Evolutionary conservation across 2,113 vertebrate species (phyloP), one percentile per base, ranked within the genome.

Genomic region (Toxotes jaculatrix): DNA sequence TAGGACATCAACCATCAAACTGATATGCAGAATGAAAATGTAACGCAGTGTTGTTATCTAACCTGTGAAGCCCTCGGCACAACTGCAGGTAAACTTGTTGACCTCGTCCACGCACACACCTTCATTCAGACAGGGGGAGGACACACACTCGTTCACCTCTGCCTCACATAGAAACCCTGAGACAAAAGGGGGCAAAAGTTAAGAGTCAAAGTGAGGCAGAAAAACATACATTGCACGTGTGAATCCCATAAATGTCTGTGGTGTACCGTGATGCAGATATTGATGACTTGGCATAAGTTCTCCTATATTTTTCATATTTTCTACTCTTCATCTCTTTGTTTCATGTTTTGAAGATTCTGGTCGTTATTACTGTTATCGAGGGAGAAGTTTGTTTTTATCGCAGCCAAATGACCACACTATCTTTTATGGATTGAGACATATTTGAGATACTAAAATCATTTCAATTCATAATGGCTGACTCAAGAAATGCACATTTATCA

Each of bases 91-190:
- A 80, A 97, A 99, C 62, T 88, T 75, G n/a, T 96, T 96, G 77
- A 97, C 92, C 32, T 94, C 93, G 76, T 99, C 98, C 66, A 96
- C 80, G 32, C 98, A 99, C 7, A 91, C 93, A 0, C 95, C 98
- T 87, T 97, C 95, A 69, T 98, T 98, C 64, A 97, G 89, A 88
- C 98, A 99, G 0, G 97, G 98, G 60, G 90, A 96, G 65, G 98
- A 99, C 61, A 49, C 79, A 85, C 98, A 99, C 82, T 99, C 98
- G 31, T 99, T 97, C 85, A 97, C 73, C 74, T 99, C 96, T 32
- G 95, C 95, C 88, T 98, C 97, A 51, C 98, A 99, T 4, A 96
- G 64, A 16, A 90, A 92, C 66, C 98, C 98, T 99, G 74, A 70
- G 14, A 57, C 42, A 61, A 19, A 70, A 2, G 7, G 16, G 16